Evolutionary conservation across 2,888 invertebrate genomes (phyloP).

Genomic region (Coleophora deauratella): DNA sequence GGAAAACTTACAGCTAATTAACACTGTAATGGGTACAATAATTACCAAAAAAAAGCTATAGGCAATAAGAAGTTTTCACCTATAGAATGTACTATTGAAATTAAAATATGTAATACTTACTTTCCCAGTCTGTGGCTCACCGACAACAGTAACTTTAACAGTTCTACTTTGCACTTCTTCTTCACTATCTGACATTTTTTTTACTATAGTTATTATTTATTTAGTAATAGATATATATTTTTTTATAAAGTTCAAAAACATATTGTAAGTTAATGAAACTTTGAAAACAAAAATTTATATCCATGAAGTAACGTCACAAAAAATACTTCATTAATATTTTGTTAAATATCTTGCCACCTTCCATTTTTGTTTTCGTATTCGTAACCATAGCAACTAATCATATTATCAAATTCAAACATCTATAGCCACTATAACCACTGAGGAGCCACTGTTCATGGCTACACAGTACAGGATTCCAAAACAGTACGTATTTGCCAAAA

Average conservation of each 20-base stretch:
- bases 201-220: slow-evolving; percentile 1
- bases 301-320: neutral
- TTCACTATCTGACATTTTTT: slow-evolving; percentile 79
- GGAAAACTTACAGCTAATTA: too few relatives aligned
- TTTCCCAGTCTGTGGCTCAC: slow-evolving; percentile 88
- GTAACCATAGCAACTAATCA: slow-evolving; percentile 33
- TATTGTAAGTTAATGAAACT: slow-evolving; percentile 2
- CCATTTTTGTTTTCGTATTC: slow-evolving; percentile 16
- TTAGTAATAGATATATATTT: slow-evolving; percentile 14
- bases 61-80: too few relatives aligned
- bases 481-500: too few relatives aligned
- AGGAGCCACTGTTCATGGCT: too few relatives aligned
- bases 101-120: slow-evolving; percentile 63
- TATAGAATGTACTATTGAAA: neutral
- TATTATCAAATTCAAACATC: too few relatives aligned
- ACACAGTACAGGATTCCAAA: too few relatives aligned
- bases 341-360: too few relatives aligned
- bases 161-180: slow-evolving; percentile 75
- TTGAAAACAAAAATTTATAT: slow-evolving; percentile 4
- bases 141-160: slow-evolving; percentile 85
- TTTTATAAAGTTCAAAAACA: slow-evolving; percentile 4
- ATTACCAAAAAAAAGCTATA: too few relatives aligned
- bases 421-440: too few relatives aligned
- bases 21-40: too few relatives aligned
- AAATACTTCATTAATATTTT: too few relatives aligned